These are phyloP conservation scores for Trichechus manatus DNA, from an alignment of 2,113 vertebrate genomes.

Conservation along the genomic window DNA sequence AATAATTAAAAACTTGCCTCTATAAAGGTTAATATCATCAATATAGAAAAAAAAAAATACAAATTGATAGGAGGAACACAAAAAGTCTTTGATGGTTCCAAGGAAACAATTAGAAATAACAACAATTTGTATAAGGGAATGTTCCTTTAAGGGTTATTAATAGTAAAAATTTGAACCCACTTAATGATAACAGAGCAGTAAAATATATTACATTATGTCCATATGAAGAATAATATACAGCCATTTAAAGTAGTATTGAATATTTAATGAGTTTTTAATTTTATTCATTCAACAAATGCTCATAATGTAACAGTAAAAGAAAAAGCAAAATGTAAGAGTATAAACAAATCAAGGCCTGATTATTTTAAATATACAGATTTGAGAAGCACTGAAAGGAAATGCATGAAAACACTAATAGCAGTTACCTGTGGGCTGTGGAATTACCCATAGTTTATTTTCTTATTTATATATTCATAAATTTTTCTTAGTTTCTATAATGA, in stretches of 20 bases:
- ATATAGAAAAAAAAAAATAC: not conserved
- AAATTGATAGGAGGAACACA: constrained; percentile 31
- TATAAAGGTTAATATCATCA: constrained; percentile 23
- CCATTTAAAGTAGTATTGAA: constrained; percentile 55
- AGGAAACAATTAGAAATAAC: constrained; percentile 54
- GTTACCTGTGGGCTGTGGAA: constrained; percentile 40
- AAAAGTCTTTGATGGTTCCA: constrained; percentile 25
- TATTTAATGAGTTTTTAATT: constrained; percentile 60
- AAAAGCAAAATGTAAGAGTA: constrained; percentile 47
- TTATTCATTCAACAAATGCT: constrained; percentile 57
- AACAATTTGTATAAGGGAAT: constrained; percentile 16
- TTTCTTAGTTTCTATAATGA: constrained; percentile 56
- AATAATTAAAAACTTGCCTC: constrained; percentile 48
- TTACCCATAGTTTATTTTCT: constrained; percentile 56
- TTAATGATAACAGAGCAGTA: constrained; percentile 51
- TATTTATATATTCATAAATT: constrained; percentile 57
- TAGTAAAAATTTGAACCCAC: constrained; percentile 26
- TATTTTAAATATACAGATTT: not conserved
- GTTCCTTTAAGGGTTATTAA: constrained; percentile 45
- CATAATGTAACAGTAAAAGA: constrained; percentile 19
- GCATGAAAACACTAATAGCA: constrained; percentile 55
- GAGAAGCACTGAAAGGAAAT: not conserved
- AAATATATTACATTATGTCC: constrained; percentile 63
- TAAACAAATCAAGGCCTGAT: not conserved
- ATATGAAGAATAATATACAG: constrained; percentile 51